Conservation (phyloP, 2,888 invertebrate species). For the Mesorhabditis spiculigera region DNA sequence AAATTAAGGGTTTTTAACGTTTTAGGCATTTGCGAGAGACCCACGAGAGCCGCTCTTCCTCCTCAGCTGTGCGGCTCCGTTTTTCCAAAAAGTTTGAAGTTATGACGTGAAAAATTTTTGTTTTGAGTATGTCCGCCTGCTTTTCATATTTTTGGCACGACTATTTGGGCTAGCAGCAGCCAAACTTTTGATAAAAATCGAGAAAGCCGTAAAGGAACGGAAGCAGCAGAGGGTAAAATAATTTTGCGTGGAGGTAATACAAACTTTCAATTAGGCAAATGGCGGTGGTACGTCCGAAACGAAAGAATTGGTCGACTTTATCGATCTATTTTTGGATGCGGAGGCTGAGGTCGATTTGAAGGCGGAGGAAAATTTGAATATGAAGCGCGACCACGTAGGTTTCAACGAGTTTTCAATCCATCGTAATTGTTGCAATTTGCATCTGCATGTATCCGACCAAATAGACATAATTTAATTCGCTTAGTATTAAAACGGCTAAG, state of each 20-base stretch:
- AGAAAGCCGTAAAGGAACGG: conserved; percentile 15
- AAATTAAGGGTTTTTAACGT: background rate
- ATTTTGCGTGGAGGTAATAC: conserved; percentile 8
- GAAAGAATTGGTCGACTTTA: conserved; percentile 31
- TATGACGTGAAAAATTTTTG: conserved; percentile 11
- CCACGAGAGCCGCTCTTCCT: background rate
- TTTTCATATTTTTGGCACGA: conserved; percentile 2
- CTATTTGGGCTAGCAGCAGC: conserved; percentile 7
- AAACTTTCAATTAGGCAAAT: background rate
- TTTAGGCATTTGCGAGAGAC: background rate
- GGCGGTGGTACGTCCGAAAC: background rate
- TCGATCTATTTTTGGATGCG: conserved; percentile 42
- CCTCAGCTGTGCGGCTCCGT: background rate
- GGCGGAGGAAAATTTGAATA: conserved; percentile 9
- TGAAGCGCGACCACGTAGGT: background rate
- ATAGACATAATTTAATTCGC: too few species aligned
- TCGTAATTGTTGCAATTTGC: too few species aligned
- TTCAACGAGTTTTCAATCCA: too few species aligned
- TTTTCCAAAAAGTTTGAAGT: conserved; percentile 7
- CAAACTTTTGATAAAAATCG: conserved; percentile 15
- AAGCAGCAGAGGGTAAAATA: conserved; percentile 13
- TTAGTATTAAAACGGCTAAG: too few species aligned
- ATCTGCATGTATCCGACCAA: too few species aligned
- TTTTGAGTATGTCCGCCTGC: conserved; percentile 1
- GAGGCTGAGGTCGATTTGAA: conserved; percentile 24